A percentile compares a stretch with the other conserved stretches of the same genome.
Evolutionary conservation across 1,140 invertebrate species (phyloP).

Genomic region (Calycopis cecrops): DNA sequence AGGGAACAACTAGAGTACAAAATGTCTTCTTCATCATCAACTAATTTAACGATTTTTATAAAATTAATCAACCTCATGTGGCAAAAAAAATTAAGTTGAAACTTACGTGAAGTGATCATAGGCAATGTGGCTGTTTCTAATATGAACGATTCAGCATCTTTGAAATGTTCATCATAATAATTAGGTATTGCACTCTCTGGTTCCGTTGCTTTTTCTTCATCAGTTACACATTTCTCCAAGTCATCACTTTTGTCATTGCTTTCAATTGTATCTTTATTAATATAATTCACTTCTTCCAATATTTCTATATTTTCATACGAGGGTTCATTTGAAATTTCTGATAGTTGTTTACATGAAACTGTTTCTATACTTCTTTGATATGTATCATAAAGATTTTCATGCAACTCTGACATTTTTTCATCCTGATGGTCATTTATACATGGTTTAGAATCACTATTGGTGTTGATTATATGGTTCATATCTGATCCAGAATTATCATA

Average conservation of each 20-base stretch:
- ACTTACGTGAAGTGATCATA: slow-evolving; percentile 60
- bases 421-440: slow-evolving; percentile 29
- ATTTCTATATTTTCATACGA: slow-evolving; percentile 39
- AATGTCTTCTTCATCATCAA: too few relatives aligned
- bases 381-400: slow-evolving; percentile 20
- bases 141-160: slow-evolving; percentile 73
- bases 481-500: slow-evolving; percentile 35
- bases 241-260: slow-evolving; percentile 31
- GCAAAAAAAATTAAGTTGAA: too few relatives aligned
- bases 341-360: slow-evolving; percentile 23
- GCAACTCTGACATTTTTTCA: slow-evolving; percentile 27
- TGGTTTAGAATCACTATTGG: slow-evolving; percentile 28
- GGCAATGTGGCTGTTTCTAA: slow-evolving; percentile 62
- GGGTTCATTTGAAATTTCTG: slow-evolving; percentile 27
- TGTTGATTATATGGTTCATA: slow-evolving; percentile 27
- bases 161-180: slow-evolving; percentile 71
- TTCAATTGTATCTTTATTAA: slow-evolving; percentile 25
- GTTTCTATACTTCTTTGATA: slow-evolving; percentile 21
- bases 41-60: too few relatives aligned
- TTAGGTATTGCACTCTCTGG: slow-evolving; percentile 45
- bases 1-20: too few relatives aligned
- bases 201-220: slow-evolving; percentile 42
- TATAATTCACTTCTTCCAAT: slow-evolving; percentile 36
- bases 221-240: slow-evolving; percentile 35
- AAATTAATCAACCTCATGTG: too few relatives aligned